Percentiles rank a stretch among this genome's conserved stretches.
Evolutionary conservation across 2,888 invertebrate genomes (phyloP).

Genomic region (Plagiodera versicolora): DNA sequence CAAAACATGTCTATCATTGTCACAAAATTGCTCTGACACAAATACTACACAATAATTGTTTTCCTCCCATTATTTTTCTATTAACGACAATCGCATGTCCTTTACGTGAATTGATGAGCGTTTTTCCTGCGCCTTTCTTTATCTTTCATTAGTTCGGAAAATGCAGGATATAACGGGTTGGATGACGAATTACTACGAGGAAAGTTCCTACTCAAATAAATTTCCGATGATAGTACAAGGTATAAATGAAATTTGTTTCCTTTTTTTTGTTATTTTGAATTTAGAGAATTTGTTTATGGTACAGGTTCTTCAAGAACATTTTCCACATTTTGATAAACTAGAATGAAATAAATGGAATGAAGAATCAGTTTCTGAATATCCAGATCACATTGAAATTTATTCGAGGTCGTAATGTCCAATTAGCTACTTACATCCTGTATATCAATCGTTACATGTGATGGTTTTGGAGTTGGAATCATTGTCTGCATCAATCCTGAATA

Average conservation of each 20-base stretch:
- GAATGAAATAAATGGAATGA: too few relatives aligned
- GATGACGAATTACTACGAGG: neutral
- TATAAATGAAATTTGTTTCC: too few relatives aligned
- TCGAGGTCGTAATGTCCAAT: too few relatives aligned
- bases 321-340: too few relatives aligned
- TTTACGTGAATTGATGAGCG: constrained; percentile 41
- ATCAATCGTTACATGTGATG: neutral
- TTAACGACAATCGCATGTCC: constrained; percentile 44
- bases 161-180: neutral
- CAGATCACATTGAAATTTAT: too few relatives aligned
- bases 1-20: constrained; percentile 52
- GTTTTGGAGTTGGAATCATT: neutral
- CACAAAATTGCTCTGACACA: constrained; percentile 42
- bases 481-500: neutral
- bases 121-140: constrained; percentile 19
- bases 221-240: too few relatives aligned
- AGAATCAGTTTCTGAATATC: too few relatives aligned
- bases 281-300: too few relatives aligned
- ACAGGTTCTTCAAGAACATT: too few relatives aligned
- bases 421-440: neutral
- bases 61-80: constrained; percentile 48
- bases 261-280: too few relatives aligned
- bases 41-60: constrained; percentile 48
- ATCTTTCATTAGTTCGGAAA: neutral
- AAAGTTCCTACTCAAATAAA: too few relatives aligned